Evolutionary conservation across 2,113 vertebrate genomes (phyloP).

Genomic region (Thalassoma bifasciatum): DNA sequence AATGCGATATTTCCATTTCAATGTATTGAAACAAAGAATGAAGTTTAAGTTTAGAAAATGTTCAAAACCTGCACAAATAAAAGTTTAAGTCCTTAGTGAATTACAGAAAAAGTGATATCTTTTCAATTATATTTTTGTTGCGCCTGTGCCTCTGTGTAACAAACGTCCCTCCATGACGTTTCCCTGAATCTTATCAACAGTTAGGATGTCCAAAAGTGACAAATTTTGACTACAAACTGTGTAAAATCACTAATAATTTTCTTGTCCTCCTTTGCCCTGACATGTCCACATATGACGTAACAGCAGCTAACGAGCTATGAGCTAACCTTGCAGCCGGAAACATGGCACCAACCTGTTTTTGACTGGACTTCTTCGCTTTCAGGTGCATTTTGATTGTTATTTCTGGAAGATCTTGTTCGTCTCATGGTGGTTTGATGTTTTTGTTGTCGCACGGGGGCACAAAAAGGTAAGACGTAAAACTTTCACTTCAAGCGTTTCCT

Average conservation of each 20-base stretch:
- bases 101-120: too few species aligned
- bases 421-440: conserved; percentile 61
- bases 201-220: not conserved
- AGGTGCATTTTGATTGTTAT: conserved; percentile 20
- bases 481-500: conserved; percentile 22
- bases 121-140: too few species aligned
- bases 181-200: not conserved
- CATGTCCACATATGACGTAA: conserved; percentile 13
- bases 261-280: not conserved
- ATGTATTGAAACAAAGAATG: too few species aligned
- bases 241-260: not conserved
- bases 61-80: too few species aligned
- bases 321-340: not conserved
- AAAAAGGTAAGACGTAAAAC: conserved; percentile 16
- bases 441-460: too few species aligned
- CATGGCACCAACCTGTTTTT: conserved; percentile 67
- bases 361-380: conserved; percentile 38
- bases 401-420: conserved; percentile 64
- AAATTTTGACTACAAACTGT: too few species aligned
- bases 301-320: conserved; percentile 13
- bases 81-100: too few species aligned
- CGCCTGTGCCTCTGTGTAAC: too few species aligned
- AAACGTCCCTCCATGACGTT: too few species aligned
- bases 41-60: too few species aligned
- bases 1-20: too few species aligned